Evolutionary conservation across 2,797 vertebrate species (phyloP).

Genomic region (Epinephelus malabaricus): DNA sequence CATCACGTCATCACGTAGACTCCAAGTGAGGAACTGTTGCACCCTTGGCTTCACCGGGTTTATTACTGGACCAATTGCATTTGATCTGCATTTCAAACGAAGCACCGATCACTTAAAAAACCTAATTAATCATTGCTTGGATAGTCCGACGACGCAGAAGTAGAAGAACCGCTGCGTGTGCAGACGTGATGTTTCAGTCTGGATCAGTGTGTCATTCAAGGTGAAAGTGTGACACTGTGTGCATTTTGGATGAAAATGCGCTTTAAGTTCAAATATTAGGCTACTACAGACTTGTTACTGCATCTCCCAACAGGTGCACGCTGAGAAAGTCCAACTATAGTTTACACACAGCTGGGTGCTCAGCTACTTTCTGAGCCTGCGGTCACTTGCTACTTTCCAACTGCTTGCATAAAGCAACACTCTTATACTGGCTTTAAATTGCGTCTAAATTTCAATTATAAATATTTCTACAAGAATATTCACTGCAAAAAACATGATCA

Average conservation of each 20-base stretch:
- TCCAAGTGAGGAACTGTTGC: slow-evolving; percentile 36
- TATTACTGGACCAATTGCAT: not conserved
- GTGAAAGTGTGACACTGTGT: slow-evolving; percentile 15
- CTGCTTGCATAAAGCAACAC: not conserved
- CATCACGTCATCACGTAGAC: slow-evolving; percentile 30
- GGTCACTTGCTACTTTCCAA: not conserved
- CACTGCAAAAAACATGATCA: not conserved
- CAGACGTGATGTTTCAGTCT: not conserved
- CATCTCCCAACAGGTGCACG: slow-evolving; percentile 37
- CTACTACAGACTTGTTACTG: not conserved
- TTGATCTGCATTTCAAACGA: not conserved
- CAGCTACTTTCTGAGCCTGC: not conserved
- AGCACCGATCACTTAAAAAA: not conserved
- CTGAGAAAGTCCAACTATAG: slow-evolving; percentile 23
- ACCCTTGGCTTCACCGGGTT: not conserved
- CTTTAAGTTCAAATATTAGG: not conserved
- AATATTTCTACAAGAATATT: not conserved
- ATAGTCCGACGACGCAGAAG: not conserved
- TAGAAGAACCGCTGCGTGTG: slow-evolving; percentile 22
- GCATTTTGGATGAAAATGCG: not conserved
- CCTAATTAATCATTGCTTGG: not conserved
- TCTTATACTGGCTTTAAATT: not conserved
- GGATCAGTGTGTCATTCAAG: slow-evolving; percentile 18
- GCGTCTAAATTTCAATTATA: not conserved
- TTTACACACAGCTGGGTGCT: slow-evolving; percentile 21